phyloP scores from a whole-genome alignment of 2,888 invertebrate species.

The Leistus spinibarbis region DNA sequence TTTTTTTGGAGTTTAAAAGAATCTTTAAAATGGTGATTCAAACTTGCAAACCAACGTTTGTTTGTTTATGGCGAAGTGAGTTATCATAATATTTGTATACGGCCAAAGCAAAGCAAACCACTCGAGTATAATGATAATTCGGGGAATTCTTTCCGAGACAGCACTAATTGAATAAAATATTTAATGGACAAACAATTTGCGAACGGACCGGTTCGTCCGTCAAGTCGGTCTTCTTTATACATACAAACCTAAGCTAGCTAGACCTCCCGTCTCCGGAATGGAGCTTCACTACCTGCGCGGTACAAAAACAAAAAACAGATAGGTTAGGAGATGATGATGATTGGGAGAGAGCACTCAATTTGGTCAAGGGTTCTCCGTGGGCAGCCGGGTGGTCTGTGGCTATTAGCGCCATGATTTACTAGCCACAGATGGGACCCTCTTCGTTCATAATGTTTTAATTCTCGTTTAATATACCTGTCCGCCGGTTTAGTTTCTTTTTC shows the following conservation, averaged over 20 bases:
- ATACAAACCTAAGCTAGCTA: background rate
- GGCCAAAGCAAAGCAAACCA: background rate
- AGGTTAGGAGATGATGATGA: slow-evolving; percentile 1
- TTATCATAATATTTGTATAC: background rate
- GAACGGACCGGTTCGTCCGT: background rate
- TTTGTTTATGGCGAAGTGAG: background rate
- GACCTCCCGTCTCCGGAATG: background rate
- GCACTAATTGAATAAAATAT: background rate
- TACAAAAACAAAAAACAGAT: background rate
- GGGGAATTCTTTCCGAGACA: background rate
- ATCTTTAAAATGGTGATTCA: no score
- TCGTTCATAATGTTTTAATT: slow-evolving; percentile 48
- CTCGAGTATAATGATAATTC: background rate
- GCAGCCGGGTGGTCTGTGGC: slow-evolving; percentile 23
- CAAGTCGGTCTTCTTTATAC: background rate
- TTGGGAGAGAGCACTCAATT: slow-evolving; percentile 8
- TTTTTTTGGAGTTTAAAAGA: no score
- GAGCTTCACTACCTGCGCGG: background rate
- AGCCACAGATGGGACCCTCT: slow-evolving; percentile 1
- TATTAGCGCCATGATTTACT: slow-evolving; percentile 34
- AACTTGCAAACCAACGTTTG: background rate
- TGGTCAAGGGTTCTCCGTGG: background rate
- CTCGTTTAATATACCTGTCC: slow-evolving; percentile 51
- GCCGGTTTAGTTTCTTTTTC: background rate
- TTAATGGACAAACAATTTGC: background rate